Conservation (phyloP, 2,888 invertebrate genomes). For the Alitta virens region DNA sequence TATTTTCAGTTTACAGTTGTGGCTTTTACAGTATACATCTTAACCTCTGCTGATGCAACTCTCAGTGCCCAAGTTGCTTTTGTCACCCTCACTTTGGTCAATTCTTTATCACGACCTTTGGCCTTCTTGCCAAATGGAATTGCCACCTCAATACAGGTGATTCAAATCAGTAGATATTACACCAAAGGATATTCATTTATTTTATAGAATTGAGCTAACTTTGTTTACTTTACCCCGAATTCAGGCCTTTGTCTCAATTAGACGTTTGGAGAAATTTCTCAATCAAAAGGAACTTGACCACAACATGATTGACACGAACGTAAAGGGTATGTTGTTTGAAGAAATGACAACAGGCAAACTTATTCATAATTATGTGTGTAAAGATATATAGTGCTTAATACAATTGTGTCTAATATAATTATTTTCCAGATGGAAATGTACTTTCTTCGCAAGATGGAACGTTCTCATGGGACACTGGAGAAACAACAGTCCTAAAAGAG, state of each 20-base stretch:
- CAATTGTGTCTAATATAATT: neutral
- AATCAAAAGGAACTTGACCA: conserved; percentile 11
- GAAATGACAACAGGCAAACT: no score
- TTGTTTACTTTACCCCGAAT: no score
- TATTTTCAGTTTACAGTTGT: conserved; percentile 15
- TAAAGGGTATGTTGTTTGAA: no score
- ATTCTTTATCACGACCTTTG: conserved; percentile 13
- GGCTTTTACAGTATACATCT: conserved; percentile 12
- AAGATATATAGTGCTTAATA: neutral
- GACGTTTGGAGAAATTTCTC: conserved; percentile 3
- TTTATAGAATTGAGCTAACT: no score
- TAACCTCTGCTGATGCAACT: conserved; percentile 3
- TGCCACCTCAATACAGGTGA: conserved; percentile 12
- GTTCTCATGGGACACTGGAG: conserved; percentile 5
- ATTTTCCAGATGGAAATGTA: conserved; percentile 5
- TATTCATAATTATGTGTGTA: no score
- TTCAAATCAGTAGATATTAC: neutral
- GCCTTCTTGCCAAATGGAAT: conserved; percentile 15
- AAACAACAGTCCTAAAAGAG: neutral
- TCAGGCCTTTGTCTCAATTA: conserved; percentile 9
- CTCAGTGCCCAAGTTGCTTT: conserved; percentile 16
- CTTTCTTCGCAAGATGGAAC: conserved; percentile 1
- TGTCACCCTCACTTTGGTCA: conserved; percentile 17
- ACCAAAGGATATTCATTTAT: no score
- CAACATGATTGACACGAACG: neutral